Percentiles rank a stretch among this genome's conserved stretches.
phyloP scores from a whole-genome alignment of 1,140 invertebrate species.

The Psix sp. region DNA sequence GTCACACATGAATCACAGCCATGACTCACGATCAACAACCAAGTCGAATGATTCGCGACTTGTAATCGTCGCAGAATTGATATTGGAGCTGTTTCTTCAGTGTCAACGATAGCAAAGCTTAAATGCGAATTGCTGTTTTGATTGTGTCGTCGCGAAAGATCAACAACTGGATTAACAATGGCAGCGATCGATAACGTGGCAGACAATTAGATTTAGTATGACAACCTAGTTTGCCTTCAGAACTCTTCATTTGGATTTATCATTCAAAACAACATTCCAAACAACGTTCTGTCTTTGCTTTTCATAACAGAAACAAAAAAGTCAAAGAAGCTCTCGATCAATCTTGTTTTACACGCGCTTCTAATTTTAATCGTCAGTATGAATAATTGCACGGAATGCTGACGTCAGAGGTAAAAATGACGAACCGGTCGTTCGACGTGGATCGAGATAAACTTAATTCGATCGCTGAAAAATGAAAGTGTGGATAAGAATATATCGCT shows the following conservation, averaged over 20 bases:
- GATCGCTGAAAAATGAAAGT: constrained; percentile 9
- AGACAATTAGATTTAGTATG: too few species aligned
- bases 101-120: too few species aligned
- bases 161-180: too few species aligned
- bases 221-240: too few species aligned
- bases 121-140: too few species aligned
- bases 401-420: constrained; percentile 24
- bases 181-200: too few species aligned
- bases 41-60: constrained; percentile 3
- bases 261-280: not conserved
- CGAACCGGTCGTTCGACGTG: too few species aligned
- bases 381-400: constrained; percentile 23
- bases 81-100: too few species aligned
- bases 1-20: constrained; percentile 24
- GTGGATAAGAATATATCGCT: constrained; percentile 32
- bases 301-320: constrained; percentile 9
- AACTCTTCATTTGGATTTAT: not conserved
- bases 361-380: constrained; percentile 21
- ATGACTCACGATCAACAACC: constrained; percentile 25
- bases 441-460: constrained; percentile 15
- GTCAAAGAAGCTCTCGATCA: constrained; percentile 10
- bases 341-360: constrained; percentile 12
- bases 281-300: constrained; percentile 1
- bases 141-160: too few species aligned
- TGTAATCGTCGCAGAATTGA: constrained; percentile 9